phyloP scores from a whole-genome alignment of 2,113 vertebrate genomes.

The Elephas maximus region DNA sequence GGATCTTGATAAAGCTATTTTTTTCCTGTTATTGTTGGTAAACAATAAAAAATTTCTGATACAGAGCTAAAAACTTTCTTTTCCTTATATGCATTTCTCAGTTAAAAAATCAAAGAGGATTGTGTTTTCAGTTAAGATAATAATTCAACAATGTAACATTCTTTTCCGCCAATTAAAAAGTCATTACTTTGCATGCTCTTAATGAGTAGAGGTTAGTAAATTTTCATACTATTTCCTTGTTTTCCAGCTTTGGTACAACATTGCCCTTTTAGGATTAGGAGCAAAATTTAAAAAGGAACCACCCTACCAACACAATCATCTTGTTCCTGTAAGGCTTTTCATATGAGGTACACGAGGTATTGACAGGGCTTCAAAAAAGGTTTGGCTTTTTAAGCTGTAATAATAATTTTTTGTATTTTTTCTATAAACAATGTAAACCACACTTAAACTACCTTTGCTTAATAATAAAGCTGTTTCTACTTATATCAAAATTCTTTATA shows the following conservation, averaged over 20 bases:
- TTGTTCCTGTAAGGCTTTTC: background rate
- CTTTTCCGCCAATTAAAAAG: background rate
- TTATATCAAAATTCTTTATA: constrained; percentile 2
- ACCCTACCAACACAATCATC: background rate
- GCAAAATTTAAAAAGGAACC: background rate
- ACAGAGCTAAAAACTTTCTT: background rate
- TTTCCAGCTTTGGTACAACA: background rate
- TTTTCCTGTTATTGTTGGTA: background rate
- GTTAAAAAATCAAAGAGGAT: background rate
- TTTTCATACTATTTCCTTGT: background rate
- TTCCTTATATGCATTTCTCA: background rate
- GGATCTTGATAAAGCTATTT: background rate
- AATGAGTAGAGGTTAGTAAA: background rate
- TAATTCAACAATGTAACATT: background rate
- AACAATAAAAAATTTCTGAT: background rate
- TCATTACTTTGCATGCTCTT: background rate
- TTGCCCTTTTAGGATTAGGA: background rate
- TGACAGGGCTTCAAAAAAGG: constrained; percentile 18
- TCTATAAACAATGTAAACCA: constrained; percentile 28
- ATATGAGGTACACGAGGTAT: constrained; percentile 47
- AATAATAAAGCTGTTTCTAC: constrained; percentile 19
- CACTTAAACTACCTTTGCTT: background rate
- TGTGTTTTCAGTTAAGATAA: constrained; percentile 41
- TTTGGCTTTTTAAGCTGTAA: constrained; percentile 30
- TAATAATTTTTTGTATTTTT: background rate